Base-by-base conservation (phyloP, 2,888 invertebrate genomes). In the Colostygia pectinataria region DNA sequence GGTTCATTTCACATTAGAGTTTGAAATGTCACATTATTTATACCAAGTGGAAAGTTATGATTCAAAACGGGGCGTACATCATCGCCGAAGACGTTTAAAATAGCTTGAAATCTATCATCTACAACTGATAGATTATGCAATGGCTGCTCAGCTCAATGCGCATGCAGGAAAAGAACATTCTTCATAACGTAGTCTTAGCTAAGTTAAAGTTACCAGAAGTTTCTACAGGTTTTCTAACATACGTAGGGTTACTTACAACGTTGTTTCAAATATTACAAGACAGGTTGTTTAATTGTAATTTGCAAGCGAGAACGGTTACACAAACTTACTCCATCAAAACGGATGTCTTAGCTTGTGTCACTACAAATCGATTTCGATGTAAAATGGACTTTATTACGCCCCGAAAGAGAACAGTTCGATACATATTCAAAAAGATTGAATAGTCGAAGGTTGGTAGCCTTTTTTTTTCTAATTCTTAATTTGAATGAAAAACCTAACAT, bases 241-340 rank as follows among this genome's bases (percentile, higher is more conserved):
- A 23, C 1, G 13, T 46, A 20, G n/a, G n/a, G n/a, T n/a, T n/a
- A 34, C 14, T 23, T 34, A 46, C 34, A 40, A 40, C 33, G 43
- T 41, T 28, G 40, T 42, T 43, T 49, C 45, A 46, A 49, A 46
- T 49, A 56, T 53, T 37, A 40, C 27, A 46, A 46, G 40, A 47
- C 55, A 13, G 49, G 52, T 53, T 49, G 49, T 47, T 52, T 48
- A 49, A 48, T 51, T 55, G 42, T 53, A 49, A 56, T 56, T 56
- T 41, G 53, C 52, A 56, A 53, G 43, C 55, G 15, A 40, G 45
- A 36, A 46, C 42, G 45, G 28, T 45, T 52, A 18, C 42, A 46
- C 38, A 48, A 46, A 52, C 48, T 47, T 29, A 50, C 46, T 55
- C 44, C 42, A 50, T 55, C 53, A 54, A 38, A 45, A 34, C 34